These are phyloP conservation scores for Rutilus rutilus DNA, from an alignment of 2,113 vertebrate species.

Conservation along the genomic window DNA sequence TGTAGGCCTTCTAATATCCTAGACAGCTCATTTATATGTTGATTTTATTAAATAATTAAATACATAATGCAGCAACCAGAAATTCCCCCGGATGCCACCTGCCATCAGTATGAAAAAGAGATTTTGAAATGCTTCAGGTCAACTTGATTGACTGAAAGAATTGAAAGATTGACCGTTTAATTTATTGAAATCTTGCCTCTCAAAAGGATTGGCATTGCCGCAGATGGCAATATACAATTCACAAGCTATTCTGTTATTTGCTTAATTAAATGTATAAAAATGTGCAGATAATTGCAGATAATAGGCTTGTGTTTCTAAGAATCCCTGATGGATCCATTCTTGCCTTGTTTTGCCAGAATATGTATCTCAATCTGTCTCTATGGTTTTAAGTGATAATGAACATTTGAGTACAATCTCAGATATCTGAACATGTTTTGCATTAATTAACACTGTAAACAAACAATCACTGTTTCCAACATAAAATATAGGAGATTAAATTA, in stretches of 20 bases:
- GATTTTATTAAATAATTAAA: constrained; percentile 7
- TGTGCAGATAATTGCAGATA: not conserved
- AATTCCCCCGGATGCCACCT: constrained; percentile 6
- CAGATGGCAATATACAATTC: not conserved
- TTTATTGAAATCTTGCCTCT: constrained; percentile 19
- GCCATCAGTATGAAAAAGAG: not conserved
- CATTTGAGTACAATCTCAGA: constrained; percentile 5
- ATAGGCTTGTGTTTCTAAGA: constrained; percentile 1
- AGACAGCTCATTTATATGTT: constrained; percentile 25
- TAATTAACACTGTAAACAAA: constrained; percentile 28
- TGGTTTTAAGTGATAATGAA: constrained; percentile 25
- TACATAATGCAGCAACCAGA: constrained; percentile 21
- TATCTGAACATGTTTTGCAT: constrained; percentile 15
- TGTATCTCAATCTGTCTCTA: constrained; percentile 23
- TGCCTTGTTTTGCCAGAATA: constrained; percentile 29
- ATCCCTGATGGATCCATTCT: not conserved
- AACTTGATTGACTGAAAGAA: not conserved
- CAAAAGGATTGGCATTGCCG: constrained; percentile 6
- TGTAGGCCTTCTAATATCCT: not conserved
- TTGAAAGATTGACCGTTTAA: not conserved
- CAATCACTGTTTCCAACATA: not conserved
- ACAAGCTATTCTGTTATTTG: constrained; percentile 24
- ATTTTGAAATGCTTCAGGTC: not conserved
- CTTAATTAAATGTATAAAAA: constrained; percentile 13
- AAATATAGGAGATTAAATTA: not conserved